Conservation (phyloP, 2,888 invertebrate species). For the Protodeltote pygarga region DNA sequence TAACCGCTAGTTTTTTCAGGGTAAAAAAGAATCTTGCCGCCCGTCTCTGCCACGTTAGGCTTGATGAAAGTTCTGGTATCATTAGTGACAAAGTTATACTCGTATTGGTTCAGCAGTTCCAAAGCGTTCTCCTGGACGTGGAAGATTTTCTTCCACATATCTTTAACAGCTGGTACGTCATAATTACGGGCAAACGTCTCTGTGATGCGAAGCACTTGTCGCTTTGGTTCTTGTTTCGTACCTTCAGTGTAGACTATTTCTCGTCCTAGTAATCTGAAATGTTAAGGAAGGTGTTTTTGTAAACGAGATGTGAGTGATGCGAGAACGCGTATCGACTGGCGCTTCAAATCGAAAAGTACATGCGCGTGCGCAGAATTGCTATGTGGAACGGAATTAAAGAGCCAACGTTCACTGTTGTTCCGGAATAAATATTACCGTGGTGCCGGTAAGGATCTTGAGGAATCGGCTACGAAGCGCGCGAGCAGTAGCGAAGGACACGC, state of each 20-base stretch:
- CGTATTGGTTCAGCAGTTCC: conserved; percentile 88
- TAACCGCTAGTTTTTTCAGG: conserved; percentile 89
- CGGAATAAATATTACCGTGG: too few species aligned
- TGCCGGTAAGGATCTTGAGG: too few species aligned
- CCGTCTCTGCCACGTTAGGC: conserved; percentile 90
- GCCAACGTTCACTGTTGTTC: too few species aligned
- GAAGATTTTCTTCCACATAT: conserved; percentile 90
- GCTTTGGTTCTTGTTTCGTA: conserved; percentile 68
- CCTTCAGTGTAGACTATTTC: conserved; percentile 69
- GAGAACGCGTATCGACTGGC: too few species aligned
- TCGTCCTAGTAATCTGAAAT: conserved; percentile 70
- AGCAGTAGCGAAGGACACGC: too few species aligned
- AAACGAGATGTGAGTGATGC: too few species aligned
- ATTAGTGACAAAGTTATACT: conserved; percentile 87
- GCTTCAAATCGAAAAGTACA: too few species aligned
- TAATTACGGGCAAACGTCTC: conserved; percentile 89
- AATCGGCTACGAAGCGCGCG: too few species aligned
- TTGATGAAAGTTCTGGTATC: conserved; percentile 89
- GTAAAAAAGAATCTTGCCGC: conserved; percentile 88
- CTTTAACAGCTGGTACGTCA: conserved; percentile 84
- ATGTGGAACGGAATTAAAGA: too few species aligned
- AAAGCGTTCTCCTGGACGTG: conserved; percentile 88
- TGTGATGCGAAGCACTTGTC: conserved; percentile 76
- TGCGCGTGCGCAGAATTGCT: too few species aligned
- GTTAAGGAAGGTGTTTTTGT: background rate